Evolutionary conservation across 1,140 invertebrate genomes (phyloP).

Genomic region (Sitodiplosis mosellana): DNA sequence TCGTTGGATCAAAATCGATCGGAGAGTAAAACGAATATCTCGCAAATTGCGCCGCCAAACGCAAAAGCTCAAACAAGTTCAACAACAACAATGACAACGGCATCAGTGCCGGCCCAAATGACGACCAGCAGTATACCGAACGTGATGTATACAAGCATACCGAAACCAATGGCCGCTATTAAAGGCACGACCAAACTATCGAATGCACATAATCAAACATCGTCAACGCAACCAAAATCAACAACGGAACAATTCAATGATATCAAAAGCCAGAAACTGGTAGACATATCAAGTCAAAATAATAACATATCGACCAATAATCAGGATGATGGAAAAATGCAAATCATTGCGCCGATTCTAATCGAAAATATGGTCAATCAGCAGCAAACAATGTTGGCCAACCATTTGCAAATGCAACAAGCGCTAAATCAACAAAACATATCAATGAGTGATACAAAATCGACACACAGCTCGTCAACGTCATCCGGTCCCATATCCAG

Average conservation of each 20-base stretch:
- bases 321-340: slow-evolving; percentile 1
- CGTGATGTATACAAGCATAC: slow-evolving; percentile 42
- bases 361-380: slow-evolving; percentile 1
- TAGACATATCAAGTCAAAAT: slow-evolving; percentile 1
- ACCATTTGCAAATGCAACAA: background rate
- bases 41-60: background rate
- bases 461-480: slow-evolving; percentile 34
- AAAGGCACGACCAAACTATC: slow-evolving; percentile 60
- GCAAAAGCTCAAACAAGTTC: background rate
- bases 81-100: background rate
- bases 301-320: slow-evolving; percentile 5
- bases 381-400: slow-evolving; percentile 10
- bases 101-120: too few species aligned
- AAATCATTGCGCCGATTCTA: background rate
- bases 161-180: slow-evolving; percentile 75
- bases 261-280: background rate
- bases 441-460: slow-evolving; percentile 33
- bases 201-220: background rate
- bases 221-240: background rate
- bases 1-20: slow-evolving; percentile 12
- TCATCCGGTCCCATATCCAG: slow-evolving; percentile 40
- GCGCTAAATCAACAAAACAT: slow-evolving; percentile 9
- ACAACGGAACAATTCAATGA: background rate
- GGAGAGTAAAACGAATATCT: slow-evolving; percentile 16
- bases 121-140: too few species aligned